Percentiles rank a stretch among this genome's conserved stretches.
phyloP scores from a whole-genome alignment of 1,140 invertebrate genomes.

The Lasaia peninsularis region DNA sequence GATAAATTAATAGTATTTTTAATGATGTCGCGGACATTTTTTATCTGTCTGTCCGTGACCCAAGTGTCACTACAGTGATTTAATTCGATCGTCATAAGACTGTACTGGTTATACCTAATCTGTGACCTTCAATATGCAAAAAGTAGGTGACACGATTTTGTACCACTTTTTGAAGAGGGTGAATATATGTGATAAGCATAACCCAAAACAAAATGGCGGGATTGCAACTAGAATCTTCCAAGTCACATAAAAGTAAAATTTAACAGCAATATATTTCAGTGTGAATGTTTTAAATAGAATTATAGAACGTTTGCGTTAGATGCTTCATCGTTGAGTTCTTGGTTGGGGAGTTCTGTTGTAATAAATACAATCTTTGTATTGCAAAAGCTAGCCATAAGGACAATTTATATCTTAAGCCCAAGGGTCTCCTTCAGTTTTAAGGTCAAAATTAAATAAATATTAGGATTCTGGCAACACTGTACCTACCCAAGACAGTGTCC shows the following conservation, averaged over 20 bases:
- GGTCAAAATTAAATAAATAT: too few relatives aligned
- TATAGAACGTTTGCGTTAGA: too few relatives aligned
- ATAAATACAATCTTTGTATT: too few relatives aligned
- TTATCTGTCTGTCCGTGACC: slow-evolving; percentile 58
- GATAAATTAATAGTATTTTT: slow-evolving; percentile 14
- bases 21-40: slow-evolving; percentile 33
- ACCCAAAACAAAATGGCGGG: slow-evolving; percentile 28
- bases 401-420: too few relatives aligned
- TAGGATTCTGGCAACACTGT: too few relatives aligned
- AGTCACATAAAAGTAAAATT: too few relatives aligned
- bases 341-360: too few relatives aligned
- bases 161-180: slow-evolving; percentile 37
- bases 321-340: too few relatives aligned
- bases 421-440: too few relatives aligned
- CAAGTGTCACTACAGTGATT: slow-evolving; percentile 33
- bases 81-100: slow-evolving; percentile 48
- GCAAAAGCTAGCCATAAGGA: too few relatives aligned
- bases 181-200: slow-evolving; percentile 52
- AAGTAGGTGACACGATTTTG: slow-evolving; percentile 65
- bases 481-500: not conserved
- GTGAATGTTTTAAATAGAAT: too few relatives aligned
- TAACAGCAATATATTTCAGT: too few relatives aligned
- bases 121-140: slow-evolving; percentile 58
- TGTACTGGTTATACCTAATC: slow-evolving; percentile 46
- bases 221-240: not conserved